These are phyloP conservation scores for Argya squamiceps DNA, from an alignment of 2,797 vertebrate genomes.

Conservation along the genomic window DNA sequence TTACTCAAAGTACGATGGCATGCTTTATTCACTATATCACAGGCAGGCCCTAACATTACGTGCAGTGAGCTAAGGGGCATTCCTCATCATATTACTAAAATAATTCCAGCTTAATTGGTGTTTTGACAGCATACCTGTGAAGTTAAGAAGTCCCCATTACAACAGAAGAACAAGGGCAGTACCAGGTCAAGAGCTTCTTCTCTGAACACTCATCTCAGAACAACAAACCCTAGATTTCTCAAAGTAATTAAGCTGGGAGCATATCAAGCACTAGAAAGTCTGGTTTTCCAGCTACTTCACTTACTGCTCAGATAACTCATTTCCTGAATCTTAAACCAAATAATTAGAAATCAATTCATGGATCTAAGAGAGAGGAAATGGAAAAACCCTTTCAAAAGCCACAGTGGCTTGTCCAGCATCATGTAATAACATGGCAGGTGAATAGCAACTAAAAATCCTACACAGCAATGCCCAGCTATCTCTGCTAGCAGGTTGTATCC, in stretches of 20 bases:
- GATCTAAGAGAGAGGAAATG: neutral
- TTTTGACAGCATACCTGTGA: neutral
- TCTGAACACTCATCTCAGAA: neutral
- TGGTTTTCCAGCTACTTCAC: neutral
- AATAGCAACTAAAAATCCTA: neutral
- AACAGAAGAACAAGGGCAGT: neutral
- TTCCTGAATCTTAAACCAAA: neutral
- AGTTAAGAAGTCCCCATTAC: neutral
- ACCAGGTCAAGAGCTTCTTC: neutral
- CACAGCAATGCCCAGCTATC: neutral
- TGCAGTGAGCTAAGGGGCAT: neutral
- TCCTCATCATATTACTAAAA: neutral
- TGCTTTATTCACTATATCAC: neutral
- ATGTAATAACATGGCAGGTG: neutral
- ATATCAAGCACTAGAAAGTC: neutral
- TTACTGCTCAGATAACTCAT: neutral
- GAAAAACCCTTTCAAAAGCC: neutral
- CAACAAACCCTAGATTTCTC: neutral
- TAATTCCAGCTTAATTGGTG: neutral
- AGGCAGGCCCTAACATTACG: neutral
- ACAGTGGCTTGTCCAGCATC: neutral
- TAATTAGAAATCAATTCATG: neutral
- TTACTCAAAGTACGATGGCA: neutral
- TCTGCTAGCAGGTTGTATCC: neutral
- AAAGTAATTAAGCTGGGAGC: neutral